phyloP scores from a whole-genome alignment of 1,140 invertebrate genomes.

The Bombyx mandarina region DNA sequence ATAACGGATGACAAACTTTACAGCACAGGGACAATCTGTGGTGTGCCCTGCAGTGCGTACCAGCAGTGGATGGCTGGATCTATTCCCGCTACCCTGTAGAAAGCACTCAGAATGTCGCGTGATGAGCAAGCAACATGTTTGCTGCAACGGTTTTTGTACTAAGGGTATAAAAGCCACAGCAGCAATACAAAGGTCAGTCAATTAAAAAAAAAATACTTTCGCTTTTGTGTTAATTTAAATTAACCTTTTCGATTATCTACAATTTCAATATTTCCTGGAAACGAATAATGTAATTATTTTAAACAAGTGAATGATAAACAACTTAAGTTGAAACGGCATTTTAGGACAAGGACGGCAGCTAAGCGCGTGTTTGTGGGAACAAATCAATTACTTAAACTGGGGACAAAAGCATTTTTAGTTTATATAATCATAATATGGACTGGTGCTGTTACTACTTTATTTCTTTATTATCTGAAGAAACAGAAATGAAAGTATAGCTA shows the following conservation, averaged over 20 bases:
- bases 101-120: constrained; percentile 55
- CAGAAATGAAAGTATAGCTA: too few species aligned
- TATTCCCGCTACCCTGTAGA: constrained; percentile 64
- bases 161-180: constrained; percentile 38
- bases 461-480: too few species aligned
- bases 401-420: too few species aligned
- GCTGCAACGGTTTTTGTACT: constrained; percentile 63
- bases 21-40: constrained; percentile 43
- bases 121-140: constrained; percentile 58
- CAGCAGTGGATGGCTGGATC: constrained; percentile 60
- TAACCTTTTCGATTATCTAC: background rate
- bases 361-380: too few species aligned
- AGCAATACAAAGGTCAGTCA: constrained; percentile 36
- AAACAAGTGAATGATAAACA: too few species aligned
- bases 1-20: background rate
- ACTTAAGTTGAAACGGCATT: too few species aligned
- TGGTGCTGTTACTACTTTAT: too few species aligned
- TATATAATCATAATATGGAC: too few species aligned
- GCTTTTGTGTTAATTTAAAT: background rate
- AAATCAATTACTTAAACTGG: too few species aligned
- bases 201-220: background rate
- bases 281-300: too few species aligned
- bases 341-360: too few species aligned
- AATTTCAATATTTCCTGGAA: too few species aligned
- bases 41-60: constrained; percentile 54